Base-by-base conservation (phyloP, 2,888 invertebrate genomes). In the Oscheius myriophilus region DNA sequence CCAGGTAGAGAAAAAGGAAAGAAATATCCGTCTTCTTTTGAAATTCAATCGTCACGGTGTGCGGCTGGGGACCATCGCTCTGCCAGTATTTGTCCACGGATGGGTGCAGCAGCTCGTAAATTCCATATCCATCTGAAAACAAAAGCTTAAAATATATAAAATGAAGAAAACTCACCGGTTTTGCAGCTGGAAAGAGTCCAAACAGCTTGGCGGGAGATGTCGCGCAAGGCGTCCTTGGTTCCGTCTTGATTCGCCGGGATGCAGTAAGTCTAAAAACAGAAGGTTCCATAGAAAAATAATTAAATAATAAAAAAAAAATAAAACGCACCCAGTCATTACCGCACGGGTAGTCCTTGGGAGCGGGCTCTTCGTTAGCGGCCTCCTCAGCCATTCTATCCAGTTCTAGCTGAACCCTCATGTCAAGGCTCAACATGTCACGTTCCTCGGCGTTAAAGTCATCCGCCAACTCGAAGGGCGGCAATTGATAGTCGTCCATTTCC, bases 141-240 rank as follows among this genome's bases (percentile, higher is more conserved):
- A 11, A 33, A 21, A 55, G 3, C 41, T 14, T 7, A 23, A 21
- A 39, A 23, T 42, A 33, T 33, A 33, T 9, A 33, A 33, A 33
- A 33, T 33, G 3, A 33, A 33, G 9, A 33, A 9, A 33, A 33
- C 9, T 33, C n/a, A 43, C 65, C n/a, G 45, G 96, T 94, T 90
- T 98, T 98, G 87, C 97, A 98, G 2, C 96, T 96, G 0, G 96
- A 97, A 66, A 98, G 89, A 84, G 95, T 95, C 97, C 97, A 98
- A 82, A 96, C 95, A 1, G 96, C 96, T 87, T 93, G 93, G 83
- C 91, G 91, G 25, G 95, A 94, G 26, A 96, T 93, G 90, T 96
- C 95, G 14, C n/a, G 25, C 21, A 33, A 46, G 18, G 23, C 18
- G 26, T 45, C 45, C n/a, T 23, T 25, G 39, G 43, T 33, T 9